Conservation (phyloP, 2,797 vertebrate genomes). For the Mastacembelus armatus region DNA sequence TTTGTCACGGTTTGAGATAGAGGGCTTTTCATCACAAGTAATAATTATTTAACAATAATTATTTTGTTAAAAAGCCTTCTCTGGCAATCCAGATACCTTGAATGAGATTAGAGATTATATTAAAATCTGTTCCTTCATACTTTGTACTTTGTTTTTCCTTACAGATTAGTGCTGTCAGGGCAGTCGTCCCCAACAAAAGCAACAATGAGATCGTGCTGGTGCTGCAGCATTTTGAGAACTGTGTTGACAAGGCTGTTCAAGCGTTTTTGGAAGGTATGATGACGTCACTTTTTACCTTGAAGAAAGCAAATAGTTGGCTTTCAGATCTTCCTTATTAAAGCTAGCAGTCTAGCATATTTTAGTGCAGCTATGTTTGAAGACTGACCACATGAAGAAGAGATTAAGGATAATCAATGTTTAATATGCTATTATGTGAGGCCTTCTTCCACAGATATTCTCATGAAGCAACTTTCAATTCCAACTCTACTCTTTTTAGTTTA, state of each 20-base stretch:
- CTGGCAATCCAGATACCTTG: no score
- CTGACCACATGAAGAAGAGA: background rate
- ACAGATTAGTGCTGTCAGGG: constrained; percentile 93
- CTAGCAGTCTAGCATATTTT: background rate
- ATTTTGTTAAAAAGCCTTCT: no score
- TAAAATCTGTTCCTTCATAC: constrained; percentile 7
- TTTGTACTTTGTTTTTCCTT: constrained; percentile 10
- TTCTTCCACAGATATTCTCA: background rate
- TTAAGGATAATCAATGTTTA: background rate
- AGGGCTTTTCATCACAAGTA: no score
- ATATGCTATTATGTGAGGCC: background rate
- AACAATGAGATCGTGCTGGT: constrained; percentile 98
- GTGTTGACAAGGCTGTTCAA: constrained; percentile 93
- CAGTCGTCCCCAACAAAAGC: constrained; percentile 95
- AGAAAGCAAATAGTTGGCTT: background rate
- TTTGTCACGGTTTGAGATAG: no score
- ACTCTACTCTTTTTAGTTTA: background rate
- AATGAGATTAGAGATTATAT: background rate
- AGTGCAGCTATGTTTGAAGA: no score
- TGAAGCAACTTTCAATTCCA: background rate
- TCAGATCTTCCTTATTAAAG: background rate
- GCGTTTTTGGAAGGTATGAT: constrained; percentile 94
- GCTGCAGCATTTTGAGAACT: constrained; percentile 96
- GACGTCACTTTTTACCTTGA: background rate
- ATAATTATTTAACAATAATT: no score